phyloP scores from a whole-genome alignment of 23 tunicate genomes.

The Corella eumyota region DNA sequence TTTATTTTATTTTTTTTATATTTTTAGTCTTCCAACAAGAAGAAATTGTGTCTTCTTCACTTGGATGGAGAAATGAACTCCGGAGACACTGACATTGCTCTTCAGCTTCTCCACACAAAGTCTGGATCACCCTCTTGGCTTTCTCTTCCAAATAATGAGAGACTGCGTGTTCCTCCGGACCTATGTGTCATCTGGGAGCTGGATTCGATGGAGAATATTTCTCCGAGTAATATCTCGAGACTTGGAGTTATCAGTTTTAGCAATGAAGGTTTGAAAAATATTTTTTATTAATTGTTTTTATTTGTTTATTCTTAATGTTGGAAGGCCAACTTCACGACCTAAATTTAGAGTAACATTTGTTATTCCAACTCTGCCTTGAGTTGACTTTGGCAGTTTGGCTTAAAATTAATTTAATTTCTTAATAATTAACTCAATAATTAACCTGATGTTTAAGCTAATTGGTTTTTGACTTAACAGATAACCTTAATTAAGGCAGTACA shows the following conservation, averaged over 20 bases:
- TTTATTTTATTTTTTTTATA: no score
- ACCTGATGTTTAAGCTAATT: no score
- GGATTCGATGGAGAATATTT: constrained; percentile 39
- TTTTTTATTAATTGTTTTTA: background rate
- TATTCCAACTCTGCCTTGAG: no score
- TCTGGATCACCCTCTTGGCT: constrained; percentile 27
- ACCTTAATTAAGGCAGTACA: no score
- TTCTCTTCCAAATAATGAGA: constrained; percentile 68
- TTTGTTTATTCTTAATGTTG: no score
- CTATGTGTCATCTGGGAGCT: constrained; percentile 77
- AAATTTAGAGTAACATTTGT: no score
- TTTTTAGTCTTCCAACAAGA: no score
- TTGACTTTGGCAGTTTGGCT: background rate
- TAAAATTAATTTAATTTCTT: background rate
- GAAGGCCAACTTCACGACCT: background rate
- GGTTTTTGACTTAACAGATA: no score
- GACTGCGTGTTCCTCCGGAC: constrained; percentile 48
- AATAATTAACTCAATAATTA: background rate
- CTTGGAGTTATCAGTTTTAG: constrained; percentile 54
- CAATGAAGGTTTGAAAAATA: constrained; percentile 23
- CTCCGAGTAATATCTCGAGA: constrained; percentile 55
- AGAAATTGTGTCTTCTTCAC: no score
- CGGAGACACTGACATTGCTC: constrained; percentile 47
- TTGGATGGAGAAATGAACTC: constrained; percentile 53
- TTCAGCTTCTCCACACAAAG: constrained; percentile 48